Base-by-base conservation (phyloP, 2,888 invertebrate genomes). In the Malthinus seriepunctatus region DNA sequence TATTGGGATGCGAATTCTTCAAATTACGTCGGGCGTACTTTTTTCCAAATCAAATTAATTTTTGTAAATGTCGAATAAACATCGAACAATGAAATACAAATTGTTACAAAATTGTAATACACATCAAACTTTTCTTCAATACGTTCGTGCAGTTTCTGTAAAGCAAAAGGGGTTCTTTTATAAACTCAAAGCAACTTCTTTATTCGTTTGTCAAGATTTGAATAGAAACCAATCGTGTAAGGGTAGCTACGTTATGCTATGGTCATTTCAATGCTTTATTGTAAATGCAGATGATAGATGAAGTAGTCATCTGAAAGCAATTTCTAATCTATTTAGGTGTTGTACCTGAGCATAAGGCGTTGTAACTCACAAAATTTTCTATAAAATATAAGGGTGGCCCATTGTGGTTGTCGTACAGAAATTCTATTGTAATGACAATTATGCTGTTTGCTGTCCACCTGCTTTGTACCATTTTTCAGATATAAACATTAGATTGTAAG, bases 271-370 rank as follows among this genome's bases (percentile, higher is more conserved):
- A 65, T 65, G 51, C 53, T 42, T 42, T 50, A 60, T 57, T 64
- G 65, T 60, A 53, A 47, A 55, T 49, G 54, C 44, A 51, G 49
- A 60, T 66, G 66, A 66, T 64, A 59, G 64, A 64, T 66, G 66
- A 52, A 54, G 55, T 37, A 57, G 60, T 56, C 51, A 62, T 65
- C 51, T 55, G 55, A 65, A 63, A 63, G 65, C 60, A 63, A 62
- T 65, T 59, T 60, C 54, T 39, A 53, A 53, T 42, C 23, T 23
- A 46, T 53, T 59, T 62, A 44, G 50, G 42, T 45, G 49, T 59
- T 60, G 55, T 60, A 60, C 60, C 60, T 60, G 59, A 2, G 37
- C 35, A 37, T 42, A 37, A 32, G 51, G 54, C 51, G 51, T 55
- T 51, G 46, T 54, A 54, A 55, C 59, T 54, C 54, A 51, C 59